Base-by-base conservation (phyloP, 2,888 invertebrate species). In the Drosophila leonis region DNA sequence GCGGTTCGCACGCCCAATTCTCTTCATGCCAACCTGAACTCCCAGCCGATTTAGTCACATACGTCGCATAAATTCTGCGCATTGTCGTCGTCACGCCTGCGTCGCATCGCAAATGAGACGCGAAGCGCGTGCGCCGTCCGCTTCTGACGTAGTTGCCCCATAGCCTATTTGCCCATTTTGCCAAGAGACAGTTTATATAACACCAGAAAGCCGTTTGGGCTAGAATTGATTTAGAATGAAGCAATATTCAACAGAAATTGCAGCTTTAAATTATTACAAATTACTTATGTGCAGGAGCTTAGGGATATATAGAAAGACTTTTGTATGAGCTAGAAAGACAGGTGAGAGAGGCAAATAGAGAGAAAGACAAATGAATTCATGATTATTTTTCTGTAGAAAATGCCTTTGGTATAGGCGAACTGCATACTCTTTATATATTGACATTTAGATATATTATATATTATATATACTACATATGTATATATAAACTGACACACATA, bases 1-100 rank as follows among this genome's bases (percentile, higher is more conserved):
- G 63, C 60, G 75, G 78, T 74, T 85, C 86, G 83, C 88, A 88
- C 86, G 84, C 78, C 75, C 72, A 62, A 55, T 37, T 54, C 44
- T 62, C 20, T 0, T 15, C 29, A n/a, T 27, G 27, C 24, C 56
- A 48, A 33, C 52, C 41, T 33, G 18, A 29, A 24, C 20, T 44
- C 33, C 20, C 31, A 35, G 13, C 7, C 62, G 29, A 42, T 67
- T 78, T 73, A 60, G 73, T 65, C 78, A 75, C 72, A 70, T 65
- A 70, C 29, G 49, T 49, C 29, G 59, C 61, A 86, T 78, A 66
- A 62, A 69, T 70, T 68, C 54, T 68, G 51, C 51, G 49, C 44
- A 63, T 65, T 60, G 65, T 54, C 63, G 69, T 46, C 63, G 52
- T 18, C 12, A 24, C 49, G 29, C 60, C 78, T 77, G 80, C 12